Base-by-base conservation (phyloP, 2,113 vertebrate species). In the Platysternon megacephalum region DNA sequence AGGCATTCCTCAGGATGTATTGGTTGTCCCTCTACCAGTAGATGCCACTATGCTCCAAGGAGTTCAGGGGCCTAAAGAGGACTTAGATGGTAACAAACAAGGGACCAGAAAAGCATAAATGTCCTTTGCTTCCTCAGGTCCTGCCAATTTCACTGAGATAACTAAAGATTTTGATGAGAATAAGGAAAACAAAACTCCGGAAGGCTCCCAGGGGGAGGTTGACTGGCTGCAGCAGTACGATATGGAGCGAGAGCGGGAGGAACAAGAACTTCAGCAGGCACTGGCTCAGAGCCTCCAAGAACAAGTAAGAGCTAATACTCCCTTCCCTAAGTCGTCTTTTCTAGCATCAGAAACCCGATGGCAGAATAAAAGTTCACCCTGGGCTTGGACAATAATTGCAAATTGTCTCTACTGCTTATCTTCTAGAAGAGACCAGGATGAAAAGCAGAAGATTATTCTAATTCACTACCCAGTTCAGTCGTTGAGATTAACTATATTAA, bases 131-230 rank as follows among this genome's bases (percentile, higher is more conserved):
- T 97, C 88, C 88, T 96, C 92, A 98, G 98, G 98, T 98, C 95
- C 97, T 96, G 88, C 97, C 95, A 97, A 35, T 97, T 99, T 98
- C 96, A 91, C 97, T 1, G 98, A 98, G 93, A 97, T 98, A 95
- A 98, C 99, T 68, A 99, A 99, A 96, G 98, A 99, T 97, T 98
- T 99, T 98, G 99, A 99, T 97, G 99, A 99, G 97, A 99, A 99
- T 97, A 99, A 99, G 97, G 99, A 99, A 98, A 99, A 99, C 97
- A 99, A 99, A 98, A 99, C 99, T 93, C 99, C 99, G 1, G 99
- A 99, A 94, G 98, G 98, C 5, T 97, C 98, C 95, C 99, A 99
- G 97, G 99, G 99, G 14, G 99, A 99, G 49, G 97, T 99, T 78
- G 99, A 99, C 97, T 99, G 99, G 99, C 98, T 99, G 68, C 99